Evolutionary conservation across 92 coral and sea anemone genomes (phyloP), one percentile per base, ranked within the genome.

Genomic region (Diadumene lineata): DNA sequence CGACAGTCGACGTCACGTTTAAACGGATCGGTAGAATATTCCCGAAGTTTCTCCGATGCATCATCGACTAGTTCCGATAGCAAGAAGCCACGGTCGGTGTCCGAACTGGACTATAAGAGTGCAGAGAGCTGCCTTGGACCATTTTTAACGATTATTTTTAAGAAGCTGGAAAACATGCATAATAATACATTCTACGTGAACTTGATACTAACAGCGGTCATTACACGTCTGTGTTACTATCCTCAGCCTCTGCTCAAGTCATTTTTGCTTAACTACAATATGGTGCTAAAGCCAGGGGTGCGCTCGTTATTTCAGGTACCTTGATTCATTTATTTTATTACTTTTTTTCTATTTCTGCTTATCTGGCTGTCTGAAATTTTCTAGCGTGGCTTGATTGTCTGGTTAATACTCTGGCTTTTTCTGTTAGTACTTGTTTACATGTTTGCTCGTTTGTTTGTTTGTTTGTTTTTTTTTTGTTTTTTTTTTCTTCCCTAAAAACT

Each of bases 191-290:
- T 96, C 68, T 89, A 87, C 30, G 96, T 96, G 72, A 96, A 96
- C 75, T 83, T 92, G 81, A 89, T 96, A 64, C 66, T 96, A 48
- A 96, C 97, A 16, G 99, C 91, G 34, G 94, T 96, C 33, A 71
- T 96, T 64, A 81, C 99, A 34, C 83, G 99, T 56, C 77, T 96
- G 27, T 93, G 88, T 0, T 65, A 84, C 61, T 96, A 96, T 60
- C 99, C 99, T 13, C 99, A 96, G 66, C 99, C 99, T 19, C 84
- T 96, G 53, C 87, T 96, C 34, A 90, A 92, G 46, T 96, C 99
- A 56, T 96, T 96, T 65, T 79, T 96, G 50, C 78, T 96, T 11
- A 96, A 96, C 75, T 93, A 96, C 83, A 96, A 93, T 84, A 86
- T 96, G 87, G 96, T 96, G 32, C 91, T 96, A 16, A 92, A 96